Evolutionary conservation across 2,797 vertebrate genomes (phyloP).

Genomic region (Brotogeris chrysoptera): DNA sequence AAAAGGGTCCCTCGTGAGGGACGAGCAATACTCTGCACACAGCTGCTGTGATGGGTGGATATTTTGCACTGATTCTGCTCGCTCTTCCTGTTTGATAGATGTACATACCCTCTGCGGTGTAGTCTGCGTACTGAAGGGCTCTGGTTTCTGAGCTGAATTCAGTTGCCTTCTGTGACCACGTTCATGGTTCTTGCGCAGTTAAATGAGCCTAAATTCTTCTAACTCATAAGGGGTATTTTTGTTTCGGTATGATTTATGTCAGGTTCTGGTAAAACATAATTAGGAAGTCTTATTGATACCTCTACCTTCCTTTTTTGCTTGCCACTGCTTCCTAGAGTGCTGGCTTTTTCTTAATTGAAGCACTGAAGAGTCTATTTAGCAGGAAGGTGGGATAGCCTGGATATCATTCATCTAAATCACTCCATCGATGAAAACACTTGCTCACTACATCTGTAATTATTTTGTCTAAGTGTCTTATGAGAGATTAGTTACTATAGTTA

Average conservation of each 20-base stretch:
- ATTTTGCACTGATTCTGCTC: not conserved
- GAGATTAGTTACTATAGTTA: not conserved
- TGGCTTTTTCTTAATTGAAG: constrained; percentile 25
- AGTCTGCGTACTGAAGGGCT: not conserved
- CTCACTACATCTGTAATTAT: constrained; percentile 47
- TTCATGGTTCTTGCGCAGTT: not conserved
- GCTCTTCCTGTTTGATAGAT: not conserved
- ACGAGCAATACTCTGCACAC: fast-evolving
- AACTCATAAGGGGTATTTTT: not conserved
- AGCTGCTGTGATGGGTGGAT: not conserved
- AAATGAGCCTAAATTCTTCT: not conserved
- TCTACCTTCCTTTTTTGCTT: not conserved
- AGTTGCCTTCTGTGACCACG: fast-evolving
- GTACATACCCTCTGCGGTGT: fast-evolving
- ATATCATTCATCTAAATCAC: constrained; percentile 47
- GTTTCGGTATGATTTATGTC: not conserved
- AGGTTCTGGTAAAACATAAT: not conserved
- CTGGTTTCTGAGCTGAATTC: not conserved
- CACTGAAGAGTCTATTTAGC: constrained; percentile 51
- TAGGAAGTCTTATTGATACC: constrained; percentile 20
- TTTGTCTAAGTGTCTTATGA: not conserved
- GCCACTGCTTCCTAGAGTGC: not conserved
- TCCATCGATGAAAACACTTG: constrained; percentile 18
- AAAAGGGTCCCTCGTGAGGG: fast-evolving
- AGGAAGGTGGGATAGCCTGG: constrained; percentile 33